Percentiles rank a stretch among this genome's conserved stretches.
Conservation (phyloP, 2,797 vertebrate species). For the Ataeniobius toweri region DNA sequence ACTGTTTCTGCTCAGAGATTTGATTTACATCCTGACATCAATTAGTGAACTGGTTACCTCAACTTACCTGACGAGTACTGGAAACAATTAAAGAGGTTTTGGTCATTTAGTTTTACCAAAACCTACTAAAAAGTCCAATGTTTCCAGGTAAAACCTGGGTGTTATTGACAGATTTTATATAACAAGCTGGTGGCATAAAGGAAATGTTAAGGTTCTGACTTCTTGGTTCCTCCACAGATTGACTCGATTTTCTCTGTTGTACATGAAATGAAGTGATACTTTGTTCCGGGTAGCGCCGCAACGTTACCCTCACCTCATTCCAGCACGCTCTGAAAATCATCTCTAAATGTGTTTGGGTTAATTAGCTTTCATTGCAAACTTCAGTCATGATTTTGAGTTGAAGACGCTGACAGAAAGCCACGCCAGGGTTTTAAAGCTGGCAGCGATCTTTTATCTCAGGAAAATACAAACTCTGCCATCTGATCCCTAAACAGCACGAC, state of each 20-base stretch:
- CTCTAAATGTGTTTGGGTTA: conserved; percentile 12
- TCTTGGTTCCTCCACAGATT: conserved; percentile 24
- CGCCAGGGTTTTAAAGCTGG: conserved; percentile 11
- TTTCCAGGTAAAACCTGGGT: background rate
- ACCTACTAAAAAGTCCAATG: background rate
- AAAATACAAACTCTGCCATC: conserved; percentile 1
- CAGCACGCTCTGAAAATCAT: conserved; percentile 21
- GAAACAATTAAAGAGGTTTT: background rate
- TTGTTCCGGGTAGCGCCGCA: conserved; percentile 13
- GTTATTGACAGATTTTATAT: background rate
- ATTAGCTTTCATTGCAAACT: conserved; percentile 21
- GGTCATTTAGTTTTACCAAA: background rate
- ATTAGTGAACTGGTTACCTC: background rate
- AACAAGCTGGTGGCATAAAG: background rate
- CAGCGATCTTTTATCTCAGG: background rate
- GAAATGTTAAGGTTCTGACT: background rate
- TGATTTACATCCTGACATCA: no score
- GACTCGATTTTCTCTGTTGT: background rate
- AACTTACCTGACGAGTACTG: no score
- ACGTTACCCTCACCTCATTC: conserved; percentile 21
- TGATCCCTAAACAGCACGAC: background rate
- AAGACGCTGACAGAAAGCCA: conserved; percentile 1
- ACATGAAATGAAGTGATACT: no score
- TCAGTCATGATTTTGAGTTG: conserved; percentile 1
- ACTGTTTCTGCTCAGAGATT: no score